phyloP scores from a whole-genome alignment of 2,113 vertebrate genomes.

The Athene noctua region DNA sequence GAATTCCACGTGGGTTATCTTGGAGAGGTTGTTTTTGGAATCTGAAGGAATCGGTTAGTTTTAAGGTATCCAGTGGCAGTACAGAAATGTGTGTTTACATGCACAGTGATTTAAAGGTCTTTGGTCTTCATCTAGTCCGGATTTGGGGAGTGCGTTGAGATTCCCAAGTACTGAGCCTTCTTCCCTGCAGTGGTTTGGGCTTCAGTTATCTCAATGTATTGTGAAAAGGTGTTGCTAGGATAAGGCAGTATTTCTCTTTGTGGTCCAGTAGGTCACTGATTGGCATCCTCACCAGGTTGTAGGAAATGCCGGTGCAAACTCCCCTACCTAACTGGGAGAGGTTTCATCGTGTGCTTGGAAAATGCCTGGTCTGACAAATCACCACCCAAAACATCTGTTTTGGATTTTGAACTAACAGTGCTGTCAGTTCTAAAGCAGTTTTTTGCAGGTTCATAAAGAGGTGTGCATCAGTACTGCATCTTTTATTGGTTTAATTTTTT shows the following conservation, averaged over 20 bases:
- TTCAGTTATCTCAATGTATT: neutral
- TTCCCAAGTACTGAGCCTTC: neutral
- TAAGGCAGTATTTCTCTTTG: neutral
- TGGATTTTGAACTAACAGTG: neutral
- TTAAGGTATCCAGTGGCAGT: neutral
- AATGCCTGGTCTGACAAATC: neutral
- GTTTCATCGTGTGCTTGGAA: neutral
- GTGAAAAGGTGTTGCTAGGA: neutral
- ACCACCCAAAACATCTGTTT: neutral
- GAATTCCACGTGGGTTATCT: neutral
- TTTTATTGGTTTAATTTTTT: neutral
- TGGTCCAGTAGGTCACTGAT: neutral
- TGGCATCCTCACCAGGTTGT: neutral
- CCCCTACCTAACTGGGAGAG: neutral
- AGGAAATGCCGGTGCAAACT: neutral
- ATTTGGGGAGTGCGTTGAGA: neutral
- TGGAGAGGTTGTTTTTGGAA: neutral
- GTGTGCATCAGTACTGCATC: neutral
- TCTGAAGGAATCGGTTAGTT: neutral
- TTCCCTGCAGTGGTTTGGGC: neutral
- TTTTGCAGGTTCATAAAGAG: neutral
- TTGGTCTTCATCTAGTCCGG: neutral
- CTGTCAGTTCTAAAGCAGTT: neutral
- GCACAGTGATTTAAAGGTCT: neutral
- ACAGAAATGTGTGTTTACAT: neutral